Conservation (phyloP, 2,797 vertebrate species). For the Xiphorhynchus erythropygius region DNA sequence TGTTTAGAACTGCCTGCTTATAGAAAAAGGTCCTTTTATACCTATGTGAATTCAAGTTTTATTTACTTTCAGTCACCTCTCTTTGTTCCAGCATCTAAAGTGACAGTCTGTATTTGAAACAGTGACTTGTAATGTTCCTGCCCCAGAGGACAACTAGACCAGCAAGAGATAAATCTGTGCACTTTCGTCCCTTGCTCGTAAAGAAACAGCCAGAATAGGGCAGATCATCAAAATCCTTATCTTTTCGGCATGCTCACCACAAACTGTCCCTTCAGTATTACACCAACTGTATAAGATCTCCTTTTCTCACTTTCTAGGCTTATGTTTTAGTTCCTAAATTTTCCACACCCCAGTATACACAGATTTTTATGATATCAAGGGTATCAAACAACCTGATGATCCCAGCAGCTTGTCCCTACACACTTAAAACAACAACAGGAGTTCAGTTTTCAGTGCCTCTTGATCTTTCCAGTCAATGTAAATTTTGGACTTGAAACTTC, state of each 20-base stretch:
- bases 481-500: not conserved
- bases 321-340: not conserved
- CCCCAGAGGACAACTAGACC: not conserved
- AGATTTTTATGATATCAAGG: not conserved
- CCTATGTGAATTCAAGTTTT: slow-evolving; percentile 57
- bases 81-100: slow-evolving; percentile 32
- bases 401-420: not conserved
- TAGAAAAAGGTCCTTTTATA: slow-evolving; percentile 48
- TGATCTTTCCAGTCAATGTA: not conserved
- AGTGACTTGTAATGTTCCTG: not conserved
- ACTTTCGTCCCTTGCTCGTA: not conserved
- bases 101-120: slow-evolving; percentile 37
- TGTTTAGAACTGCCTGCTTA: slow-evolving; percentile 69
- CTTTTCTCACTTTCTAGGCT: not conserved
- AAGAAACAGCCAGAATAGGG: not conserved
- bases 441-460: not conserved
- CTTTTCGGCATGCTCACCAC: not conserved
- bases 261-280: not conserved
- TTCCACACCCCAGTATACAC: not conserved
- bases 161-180: not conserved
- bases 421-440: not conserved
- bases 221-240: not conserved
- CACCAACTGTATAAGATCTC: not conserved
- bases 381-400: not conserved
- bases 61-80: slow-evolving; percentile 51